Evolutionary conservation across 2,113 vertebrate species (phyloP).

Genomic region (Strix uralensis): DNA sequence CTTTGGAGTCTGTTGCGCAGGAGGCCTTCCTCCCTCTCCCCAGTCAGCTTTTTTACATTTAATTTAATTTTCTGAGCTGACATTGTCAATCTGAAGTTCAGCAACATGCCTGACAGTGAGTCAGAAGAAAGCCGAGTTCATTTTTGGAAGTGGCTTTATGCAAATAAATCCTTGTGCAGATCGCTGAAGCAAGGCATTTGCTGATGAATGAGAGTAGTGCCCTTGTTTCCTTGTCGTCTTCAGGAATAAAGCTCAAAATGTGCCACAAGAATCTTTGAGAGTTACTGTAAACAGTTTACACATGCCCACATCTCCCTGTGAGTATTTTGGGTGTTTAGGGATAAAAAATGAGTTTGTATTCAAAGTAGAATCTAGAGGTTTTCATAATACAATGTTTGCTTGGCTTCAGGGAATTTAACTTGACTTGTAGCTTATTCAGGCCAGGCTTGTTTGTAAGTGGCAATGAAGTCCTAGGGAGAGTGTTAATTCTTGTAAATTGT

Average conservation of each 20-base stretch:
- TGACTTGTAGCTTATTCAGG: neutral
- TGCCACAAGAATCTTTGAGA: neutral
- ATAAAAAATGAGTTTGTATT: neutral
- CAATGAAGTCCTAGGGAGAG: neutral
- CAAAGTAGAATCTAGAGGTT: neutral
- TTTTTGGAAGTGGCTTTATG: conserved; percentile 67
- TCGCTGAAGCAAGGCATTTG: conserved; percentile 36
- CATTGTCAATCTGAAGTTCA: conserved; percentile 62
- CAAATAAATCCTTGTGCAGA: neutral
- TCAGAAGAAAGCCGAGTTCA: conserved; percentile 23
- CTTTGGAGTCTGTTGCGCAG: neutral
- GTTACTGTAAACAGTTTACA: neutral
- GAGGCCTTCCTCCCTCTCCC: neutral
- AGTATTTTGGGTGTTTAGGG: neutral
- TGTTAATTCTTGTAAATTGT: neutral
- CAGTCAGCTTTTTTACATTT: neutral
- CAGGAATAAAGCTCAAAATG: neutral
- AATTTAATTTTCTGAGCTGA: conserved; percentile 58
- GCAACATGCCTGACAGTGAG: conserved; percentile 48
- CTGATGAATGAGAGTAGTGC: conserved; percentile 49
- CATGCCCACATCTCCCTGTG: neutral
- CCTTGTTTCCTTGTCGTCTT: conserved; percentile 2
- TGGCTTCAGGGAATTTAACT: neutral
- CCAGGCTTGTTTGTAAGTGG: neutral
- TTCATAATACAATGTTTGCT: rapidly evolving